These are phyloP conservation scores for Drosophila suzukii DNA, from an alignment of 1,140 invertebrate species.

Conservation along the genomic window DNA sequence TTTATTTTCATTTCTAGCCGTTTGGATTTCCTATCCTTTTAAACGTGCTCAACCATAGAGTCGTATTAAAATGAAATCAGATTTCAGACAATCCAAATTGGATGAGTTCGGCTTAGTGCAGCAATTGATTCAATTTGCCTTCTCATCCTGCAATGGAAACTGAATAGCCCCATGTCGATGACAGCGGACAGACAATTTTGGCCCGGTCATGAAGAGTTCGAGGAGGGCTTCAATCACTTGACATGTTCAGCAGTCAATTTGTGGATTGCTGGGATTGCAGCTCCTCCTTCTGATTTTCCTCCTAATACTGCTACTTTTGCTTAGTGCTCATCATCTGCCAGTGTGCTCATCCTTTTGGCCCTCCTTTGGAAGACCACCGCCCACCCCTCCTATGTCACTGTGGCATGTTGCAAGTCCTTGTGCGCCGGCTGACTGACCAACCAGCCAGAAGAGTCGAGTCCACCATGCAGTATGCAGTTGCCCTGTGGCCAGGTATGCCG, in stretches of 20 bases:
- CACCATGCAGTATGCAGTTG: conserved; percentile 23
- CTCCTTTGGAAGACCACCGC: not conserved
- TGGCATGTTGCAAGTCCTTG: conserved; percentile 30
- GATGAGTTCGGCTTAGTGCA: conserved; percentile 2
- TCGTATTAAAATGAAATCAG: not conserved
- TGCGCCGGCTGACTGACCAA: conserved; percentile 11
- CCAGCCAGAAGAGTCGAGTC: conserved; percentile 32
- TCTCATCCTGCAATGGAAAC: conserved; percentile 3
- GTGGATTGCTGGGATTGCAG: conserved; percentile 32
- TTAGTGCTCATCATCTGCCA: conserved; percentile 28
- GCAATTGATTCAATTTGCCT: conserved; percentile 26
- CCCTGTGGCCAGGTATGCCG: conserved; percentile 36
- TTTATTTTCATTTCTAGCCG: not conserved
- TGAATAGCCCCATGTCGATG: conserved; percentile 8
- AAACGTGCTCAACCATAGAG: no score
- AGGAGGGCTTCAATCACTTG: conserved; percentile 43
- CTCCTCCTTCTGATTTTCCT: conserved; percentile 2
- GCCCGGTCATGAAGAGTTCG: conserved; percentile 1
- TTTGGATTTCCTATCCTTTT: not conserved
- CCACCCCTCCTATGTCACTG: not conserved
- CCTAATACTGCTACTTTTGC: conserved; percentile 41
- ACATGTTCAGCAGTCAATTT: conserved; percentile 52
- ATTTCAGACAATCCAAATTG: conserved; percentile 7
- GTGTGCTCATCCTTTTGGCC: not conserved
- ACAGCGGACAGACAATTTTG: conserved; percentile 2